These are phyloP conservation scores for Eleutherodactylus coqui DNA, from an alignment of 2,797 vertebrate species.

Conservation along the genomic window DNA sequence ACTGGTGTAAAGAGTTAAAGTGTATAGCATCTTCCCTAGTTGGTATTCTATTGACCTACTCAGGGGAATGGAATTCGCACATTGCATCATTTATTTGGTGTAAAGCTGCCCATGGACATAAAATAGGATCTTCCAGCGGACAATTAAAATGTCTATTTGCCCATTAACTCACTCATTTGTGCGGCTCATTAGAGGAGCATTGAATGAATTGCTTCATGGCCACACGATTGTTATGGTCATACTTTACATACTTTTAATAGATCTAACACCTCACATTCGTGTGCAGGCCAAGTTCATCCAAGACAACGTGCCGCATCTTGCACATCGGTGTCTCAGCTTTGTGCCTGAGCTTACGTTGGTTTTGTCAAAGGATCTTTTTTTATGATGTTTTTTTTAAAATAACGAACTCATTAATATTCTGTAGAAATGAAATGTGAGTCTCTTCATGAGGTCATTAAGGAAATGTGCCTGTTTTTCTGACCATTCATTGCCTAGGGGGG, in stretches of 20 bases:
- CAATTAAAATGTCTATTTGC: conserved; percentile 15
- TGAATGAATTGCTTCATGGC: background rate
- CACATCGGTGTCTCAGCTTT: background rate
- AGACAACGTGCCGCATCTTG: background rate
- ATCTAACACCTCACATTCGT: background rate
- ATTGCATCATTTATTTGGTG: background rate
- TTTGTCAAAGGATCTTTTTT: background rate
- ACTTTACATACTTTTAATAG: background rate
- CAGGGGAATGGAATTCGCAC: background rate
- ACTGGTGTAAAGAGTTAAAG: background rate
- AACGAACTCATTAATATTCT: conserved; percentile 51
- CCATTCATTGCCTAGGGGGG: conserved; percentile 21
- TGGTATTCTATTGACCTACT: background rate
- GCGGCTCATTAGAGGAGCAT: conserved; percentile 10
- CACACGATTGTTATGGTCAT: background rate
- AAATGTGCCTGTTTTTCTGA: conserved; percentile 24
- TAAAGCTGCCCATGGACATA: conserved; percentile 16
- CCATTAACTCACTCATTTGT: conserved; percentile 16
- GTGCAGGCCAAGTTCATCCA: background rate
- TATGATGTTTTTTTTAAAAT: conserved; percentile 8
- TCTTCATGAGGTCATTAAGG: conserved; percentile 50
- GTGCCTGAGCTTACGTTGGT: background rate
- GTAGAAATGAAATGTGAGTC: conserved; percentile 2
- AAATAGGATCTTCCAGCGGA: background rate
- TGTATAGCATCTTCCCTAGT: background rate